Percentiles rank a stretch among this genome's conserved stretches.
phyloP scores from a whole-genome alignment of 2,888 invertebrate species.

The Campopleginae sp. region DNA sequence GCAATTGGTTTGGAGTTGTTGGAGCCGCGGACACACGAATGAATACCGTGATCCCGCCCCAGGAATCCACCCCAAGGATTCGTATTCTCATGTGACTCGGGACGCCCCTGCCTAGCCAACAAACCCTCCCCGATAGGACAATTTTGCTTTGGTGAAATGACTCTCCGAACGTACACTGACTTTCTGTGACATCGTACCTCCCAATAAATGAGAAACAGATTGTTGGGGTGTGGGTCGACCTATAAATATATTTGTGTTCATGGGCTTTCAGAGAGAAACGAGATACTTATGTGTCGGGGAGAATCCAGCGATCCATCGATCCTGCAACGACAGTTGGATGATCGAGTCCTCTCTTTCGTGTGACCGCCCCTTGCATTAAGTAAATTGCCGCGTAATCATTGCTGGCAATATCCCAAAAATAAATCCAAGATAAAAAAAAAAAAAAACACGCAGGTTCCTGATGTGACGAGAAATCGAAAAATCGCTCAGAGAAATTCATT shows the following conservation, averaged over 20 bases:
- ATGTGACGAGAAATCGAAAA: not conserved
- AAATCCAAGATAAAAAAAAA: not conserved
- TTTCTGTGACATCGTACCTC: conserved; percentile 29
- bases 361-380: conserved; percentile 33
- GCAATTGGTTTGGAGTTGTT: conserved; percentile 76
- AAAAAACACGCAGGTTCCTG: not conserved
- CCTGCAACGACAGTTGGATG: conserved; percentile 43
- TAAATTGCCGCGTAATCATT: conserved; percentile 40
- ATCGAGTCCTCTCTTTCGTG: conserved; percentile 36
- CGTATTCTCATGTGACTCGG: conserved; percentile 72
- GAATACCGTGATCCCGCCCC: conserved; percentile 73
- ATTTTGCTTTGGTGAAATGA: conserved; percentile 69
- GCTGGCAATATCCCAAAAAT: conserved; percentile 11
- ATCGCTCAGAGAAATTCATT: not conserved
- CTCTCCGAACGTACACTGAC: conserved; percentile 51
- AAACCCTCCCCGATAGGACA: conserved; percentile 69
- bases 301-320: conserved; percentile 58
- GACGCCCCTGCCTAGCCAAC: conserved; percentile 72
- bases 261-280: conserved; percentile 20
- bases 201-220: conserved; percentile 74
- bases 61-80: conserved; percentile 69
- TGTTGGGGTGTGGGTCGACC: conserved; percentile 73
- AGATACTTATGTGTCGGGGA: conserved; percentile 1
- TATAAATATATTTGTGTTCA: conserved; percentile 10
- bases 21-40: conserved; percentile 68